Evolutionary conservation across 2,113 vertebrate genomes (phyloP).

Genomic region (Colossoma macropomum): DNA sequence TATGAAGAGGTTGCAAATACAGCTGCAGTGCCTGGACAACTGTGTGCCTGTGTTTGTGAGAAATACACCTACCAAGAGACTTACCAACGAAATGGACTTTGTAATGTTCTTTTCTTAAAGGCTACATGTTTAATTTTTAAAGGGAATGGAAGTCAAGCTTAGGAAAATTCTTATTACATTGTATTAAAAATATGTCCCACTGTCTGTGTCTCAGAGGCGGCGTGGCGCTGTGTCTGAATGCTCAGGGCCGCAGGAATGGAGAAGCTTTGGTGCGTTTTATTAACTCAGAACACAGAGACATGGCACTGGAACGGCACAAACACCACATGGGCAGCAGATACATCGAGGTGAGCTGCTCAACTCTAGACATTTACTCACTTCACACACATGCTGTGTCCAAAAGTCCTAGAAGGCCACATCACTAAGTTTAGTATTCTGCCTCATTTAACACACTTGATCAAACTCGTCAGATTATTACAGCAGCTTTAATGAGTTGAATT

Average conservation of each 20-base stretch:
- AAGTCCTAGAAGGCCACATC: background rate
- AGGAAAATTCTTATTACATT: no score
- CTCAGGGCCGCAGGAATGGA: slow-evolving; percentile 93
- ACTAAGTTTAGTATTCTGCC: no score
- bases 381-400: background rate
- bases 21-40: background rate
- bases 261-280: slow-evolving; percentile 94
- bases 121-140: background rate
- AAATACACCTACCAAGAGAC: no score
- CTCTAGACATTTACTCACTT: background rate
- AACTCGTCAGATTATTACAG: no score
- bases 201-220: slow-evolving; percentile 82
- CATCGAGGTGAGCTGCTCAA: slow-evolving; percentile 84
- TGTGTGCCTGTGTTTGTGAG: no score
- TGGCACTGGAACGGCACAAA: slow-evolving; percentile 93
- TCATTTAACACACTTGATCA: no score
- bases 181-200: background rate
- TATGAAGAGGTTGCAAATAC: background rate
- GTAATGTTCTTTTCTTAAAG: no score
- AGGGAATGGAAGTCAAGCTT: no score
- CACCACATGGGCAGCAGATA: slow-evolving; percentile 98
- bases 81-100: no score
- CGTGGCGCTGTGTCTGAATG: slow-evolving; percentile 93
- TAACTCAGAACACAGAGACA: slow-evolving; percentile 89
- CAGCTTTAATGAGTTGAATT: no score